Percentiles rank a stretch among this genome's conserved stretches.
phyloP scores from a whole-genome alignment of 2,113 vertebrate species.

The Myrmecophaga tridactyla region DNA sequence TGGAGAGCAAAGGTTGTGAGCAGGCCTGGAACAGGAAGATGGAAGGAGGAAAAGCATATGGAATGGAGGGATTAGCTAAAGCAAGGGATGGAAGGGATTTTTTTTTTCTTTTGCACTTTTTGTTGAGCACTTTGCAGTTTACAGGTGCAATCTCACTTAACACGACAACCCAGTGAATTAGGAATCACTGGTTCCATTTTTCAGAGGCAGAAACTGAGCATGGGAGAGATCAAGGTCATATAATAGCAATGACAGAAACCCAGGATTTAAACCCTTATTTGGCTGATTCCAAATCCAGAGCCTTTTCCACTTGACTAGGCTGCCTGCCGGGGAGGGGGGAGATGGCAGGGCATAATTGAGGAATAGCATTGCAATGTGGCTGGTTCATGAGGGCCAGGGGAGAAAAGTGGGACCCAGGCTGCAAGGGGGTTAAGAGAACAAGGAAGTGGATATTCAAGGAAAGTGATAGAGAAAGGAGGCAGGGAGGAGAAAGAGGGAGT shows the following conservation, averaged over 20 bases:
- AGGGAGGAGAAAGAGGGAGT: neutral
- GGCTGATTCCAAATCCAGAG: fast-evolving
- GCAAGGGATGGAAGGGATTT: neutral
- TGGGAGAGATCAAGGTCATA: neutral
- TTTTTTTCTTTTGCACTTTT: too few species aligned
- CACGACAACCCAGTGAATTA: neutral
- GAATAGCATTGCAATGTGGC: neutral
- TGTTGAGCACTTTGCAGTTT: neutral
- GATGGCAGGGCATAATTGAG: neutral
- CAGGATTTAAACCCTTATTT: neutral
- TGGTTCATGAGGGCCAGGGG: fast-evolving
- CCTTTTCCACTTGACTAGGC: neutral
- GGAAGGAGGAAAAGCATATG: neutral
- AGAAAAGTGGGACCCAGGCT: neutral
- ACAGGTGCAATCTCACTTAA: neutral
- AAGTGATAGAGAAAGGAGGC: neutral
- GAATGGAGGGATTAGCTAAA: neutral
- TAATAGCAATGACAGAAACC: neutral
- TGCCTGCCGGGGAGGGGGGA: neutral
- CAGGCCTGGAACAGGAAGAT: too few species aligned
- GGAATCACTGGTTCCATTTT: neutral
- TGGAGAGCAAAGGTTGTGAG: neutral
- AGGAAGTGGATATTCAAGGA: neutral
- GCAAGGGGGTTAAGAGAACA: neutral
- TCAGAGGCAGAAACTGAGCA: neutral